phyloP scores from a whole-genome alignment of 2,113 vertebrate species.

The Oenanthe melanoleuca region DNA sequence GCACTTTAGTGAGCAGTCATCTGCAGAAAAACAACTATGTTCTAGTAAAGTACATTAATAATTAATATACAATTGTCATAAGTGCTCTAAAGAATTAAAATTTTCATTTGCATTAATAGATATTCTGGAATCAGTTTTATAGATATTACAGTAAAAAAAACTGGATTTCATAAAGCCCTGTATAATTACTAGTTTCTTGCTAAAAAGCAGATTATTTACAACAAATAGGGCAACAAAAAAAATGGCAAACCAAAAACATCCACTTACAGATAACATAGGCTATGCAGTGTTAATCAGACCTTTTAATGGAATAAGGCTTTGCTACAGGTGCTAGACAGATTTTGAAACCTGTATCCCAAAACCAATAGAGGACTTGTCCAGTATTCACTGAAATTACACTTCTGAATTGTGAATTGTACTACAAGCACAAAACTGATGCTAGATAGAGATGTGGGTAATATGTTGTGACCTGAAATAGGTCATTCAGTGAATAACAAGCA shows the following conservation, averaged over 20 bases:
- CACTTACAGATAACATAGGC: not conserved
- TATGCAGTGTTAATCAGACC: not conserved
- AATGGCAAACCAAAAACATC: not conserved
- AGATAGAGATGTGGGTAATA: not conserved
- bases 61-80: conserved; percentile 30
- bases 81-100: conserved; percentile 20
- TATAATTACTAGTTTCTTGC: not conserved
- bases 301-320: not conserved
- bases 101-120: conserved; percentile 29
- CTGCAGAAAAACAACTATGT: conserved; percentile 6
- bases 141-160: conserved; percentile 24
- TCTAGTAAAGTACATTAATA: conserved; percentile 37
- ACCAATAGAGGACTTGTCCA: not conserved
- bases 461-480: not conserved
- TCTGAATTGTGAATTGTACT: not conserved
- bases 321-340: not conserved
- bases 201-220: not conserved
- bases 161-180: conserved; percentile 1
- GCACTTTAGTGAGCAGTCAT: not conserved
- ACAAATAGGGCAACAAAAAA: not conserved
- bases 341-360: not conserved
- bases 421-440: not conserved
- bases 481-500: not conserved
- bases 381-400: not conserved
- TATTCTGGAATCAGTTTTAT: conserved; percentile 38